These are phyloP conservation scores for Odocoileus hemionus DNA, from an alignment of 2,113 vertebrate genomes.

Conservation along the genomic window DNA sequence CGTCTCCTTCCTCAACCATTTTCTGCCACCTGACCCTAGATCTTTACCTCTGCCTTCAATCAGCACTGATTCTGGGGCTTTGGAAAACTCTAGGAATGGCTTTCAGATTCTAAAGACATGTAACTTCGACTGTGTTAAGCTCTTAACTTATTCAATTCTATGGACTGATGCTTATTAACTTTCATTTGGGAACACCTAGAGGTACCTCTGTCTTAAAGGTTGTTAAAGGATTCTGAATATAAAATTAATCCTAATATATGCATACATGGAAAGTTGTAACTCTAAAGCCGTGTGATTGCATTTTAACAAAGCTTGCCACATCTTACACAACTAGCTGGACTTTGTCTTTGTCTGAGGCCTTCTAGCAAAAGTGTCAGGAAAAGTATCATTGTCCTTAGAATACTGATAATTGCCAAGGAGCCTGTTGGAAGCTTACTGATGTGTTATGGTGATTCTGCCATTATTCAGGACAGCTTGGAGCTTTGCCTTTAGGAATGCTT, in stretches of 20 bases:
- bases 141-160: constrained; percentile 14
- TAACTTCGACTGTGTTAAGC: background rate
- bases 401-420: background rate
- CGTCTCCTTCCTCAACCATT: background rate
- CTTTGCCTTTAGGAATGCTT: background rate
- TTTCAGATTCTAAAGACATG: background rate
- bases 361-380: background rate
- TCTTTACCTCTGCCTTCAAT: background rate
- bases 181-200: background rate
- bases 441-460: background rate
- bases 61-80: background rate
- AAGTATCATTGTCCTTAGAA: background rate
- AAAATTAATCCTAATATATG: background rate
- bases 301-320: background rate
- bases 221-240: background rate
- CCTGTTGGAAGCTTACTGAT: background rate
- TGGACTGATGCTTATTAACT: background rate
- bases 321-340: background rate
- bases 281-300: background rate
- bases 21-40: background rate
- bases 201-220: background rate
- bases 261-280: background rate
- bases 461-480: background rate
- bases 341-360: background rate
- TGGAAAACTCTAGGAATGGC: background rate